Conservation (phyloP, 2,888 invertebrate genomes). For the Rhorus exstirpatorius region DNA sequence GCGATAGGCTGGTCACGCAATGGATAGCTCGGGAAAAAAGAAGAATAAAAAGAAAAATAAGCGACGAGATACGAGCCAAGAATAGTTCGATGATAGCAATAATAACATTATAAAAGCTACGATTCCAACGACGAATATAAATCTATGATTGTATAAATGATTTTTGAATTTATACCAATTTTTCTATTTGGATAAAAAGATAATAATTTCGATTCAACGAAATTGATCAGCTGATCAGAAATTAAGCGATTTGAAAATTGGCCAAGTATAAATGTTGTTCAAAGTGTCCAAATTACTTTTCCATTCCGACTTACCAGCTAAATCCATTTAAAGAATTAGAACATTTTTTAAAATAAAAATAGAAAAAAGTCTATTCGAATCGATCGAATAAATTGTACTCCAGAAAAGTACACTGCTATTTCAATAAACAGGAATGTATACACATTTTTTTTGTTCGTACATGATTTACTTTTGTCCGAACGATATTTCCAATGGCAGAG, state of each 20-base stretch:
- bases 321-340: too few relatives aligned
- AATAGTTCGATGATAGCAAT: slow-evolving; percentile 14
- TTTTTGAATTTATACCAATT: not conserved
- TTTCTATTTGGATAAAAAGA: not conserved
- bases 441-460: not conserved
- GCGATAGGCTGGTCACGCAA: slow-evolving; percentile 60
- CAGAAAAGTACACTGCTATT: too few relatives aligned
- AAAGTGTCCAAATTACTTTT: too few relatives aligned
- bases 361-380: too few relatives aligned
- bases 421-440: not conserved
- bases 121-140: not conserved
- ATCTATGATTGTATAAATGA: not conserved
- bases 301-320: too few relatives aligned
- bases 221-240: too few relatives aligned
- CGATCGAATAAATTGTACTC: too few relatives aligned
- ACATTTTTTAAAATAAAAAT: too few relatives aligned
- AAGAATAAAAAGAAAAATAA: slow-evolving; percentile 7
- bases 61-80: slow-evolving; percentile 12
- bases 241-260: too few relatives aligned
- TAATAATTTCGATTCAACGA: too few relatives aligned
- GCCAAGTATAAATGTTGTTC: too few relatives aligned
- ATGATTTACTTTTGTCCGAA: not conserved
- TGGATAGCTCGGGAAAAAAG: slow-evolving; percentile 6
- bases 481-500: not conserved
- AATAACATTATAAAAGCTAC: not conserved